Percentiles rank a stretch among this genome's conserved stretches.
Conservation (phyloP, 2,888 invertebrate species). For the Synergus gifuensis region DNA sequence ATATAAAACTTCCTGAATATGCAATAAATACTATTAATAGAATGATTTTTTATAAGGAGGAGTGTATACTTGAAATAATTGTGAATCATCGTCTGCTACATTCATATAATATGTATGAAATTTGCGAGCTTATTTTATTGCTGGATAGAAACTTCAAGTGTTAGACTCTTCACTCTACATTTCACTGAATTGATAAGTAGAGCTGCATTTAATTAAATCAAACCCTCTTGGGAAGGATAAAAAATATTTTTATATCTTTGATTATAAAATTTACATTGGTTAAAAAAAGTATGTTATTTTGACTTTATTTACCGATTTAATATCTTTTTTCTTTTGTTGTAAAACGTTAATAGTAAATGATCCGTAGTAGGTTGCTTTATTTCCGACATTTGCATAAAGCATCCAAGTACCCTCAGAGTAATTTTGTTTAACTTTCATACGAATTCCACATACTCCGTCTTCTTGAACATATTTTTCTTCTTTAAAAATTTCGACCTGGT, state of each 20-base stretch:
- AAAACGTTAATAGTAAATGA: slow-evolving; percentile 34
- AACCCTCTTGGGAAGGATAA: too few relatives aligned
- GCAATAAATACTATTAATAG: slow-evolving; percentile 1
- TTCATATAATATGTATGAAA: too few relatives aligned
- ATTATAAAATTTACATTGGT: too few relatives aligned
- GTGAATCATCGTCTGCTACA: too few relatives aligned
- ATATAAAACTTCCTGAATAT: not conserved
- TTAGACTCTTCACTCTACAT: too few relatives aligned
- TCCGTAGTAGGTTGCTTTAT: slow-evolving; percentile 43
- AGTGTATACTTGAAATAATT: too few relatives aligned
- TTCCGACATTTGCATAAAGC: slow-evolving; percentile 48
- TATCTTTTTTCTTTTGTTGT: not conserved
- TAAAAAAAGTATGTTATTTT: not conserved
- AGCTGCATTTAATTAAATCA: too few relatives aligned
- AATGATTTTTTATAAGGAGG: too few relatives aligned
- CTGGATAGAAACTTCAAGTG: too few relatives aligned
- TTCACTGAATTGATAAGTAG: too few relatives aligned
- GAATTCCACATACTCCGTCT: slow-evolving; percentile 56
- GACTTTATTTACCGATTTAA: not conserved
- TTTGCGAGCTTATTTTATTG: too few relatives aligned
- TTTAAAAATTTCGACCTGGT: not conserved
- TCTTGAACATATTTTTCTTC: not conserved
- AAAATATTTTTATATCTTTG: too few relatives aligned
- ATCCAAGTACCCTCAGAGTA: slow-evolving; percentile 52
- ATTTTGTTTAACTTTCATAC: slow-evolving; percentile 48